These are phyloP conservation scores for Paragorgia papillata DNA, from an alignment of 92 coral and sea anemone genomes.

Conservation along the genomic window DNA sequence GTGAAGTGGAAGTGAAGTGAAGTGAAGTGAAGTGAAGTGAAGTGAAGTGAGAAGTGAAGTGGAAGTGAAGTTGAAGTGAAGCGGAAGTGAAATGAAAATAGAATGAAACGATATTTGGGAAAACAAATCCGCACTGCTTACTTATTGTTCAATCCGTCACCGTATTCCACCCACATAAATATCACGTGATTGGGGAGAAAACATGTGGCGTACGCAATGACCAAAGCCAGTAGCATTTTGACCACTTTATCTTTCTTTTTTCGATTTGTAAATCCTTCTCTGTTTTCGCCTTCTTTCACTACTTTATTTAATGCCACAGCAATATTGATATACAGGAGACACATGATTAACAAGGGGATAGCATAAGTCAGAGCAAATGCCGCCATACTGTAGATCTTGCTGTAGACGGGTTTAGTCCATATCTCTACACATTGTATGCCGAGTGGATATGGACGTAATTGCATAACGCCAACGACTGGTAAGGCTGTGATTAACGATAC, in stretches of 20 bases:
- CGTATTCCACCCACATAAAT: slow-evolving; percentile 78
- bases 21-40: too few species aligned
- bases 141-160: slow-evolving; percentile 63
- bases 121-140: too few species aligned
- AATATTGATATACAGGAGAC: slow-evolving; percentile 75
- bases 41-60: too few species aligned
- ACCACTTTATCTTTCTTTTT: slow-evolving; percentile 80
- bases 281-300: slow-evolving; percentile 88
- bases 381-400: slow-evolving; percentile 60
- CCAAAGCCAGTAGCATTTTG: slow-evolving; percentile 86
- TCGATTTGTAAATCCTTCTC: slow-evolving; percentile 92
- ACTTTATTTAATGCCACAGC: slow-evolving; percentile 83
- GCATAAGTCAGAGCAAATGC: slow-evolving; percentile 88
- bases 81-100: too few species aligned
- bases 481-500: slow-evolving; percentile 85
- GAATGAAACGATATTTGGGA: too few species aligned
- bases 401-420: slow-evolving; percentile 73
- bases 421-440: slow-evolving; percentile 52
- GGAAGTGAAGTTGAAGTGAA: too few species aligned
- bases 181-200: slow-evolving; percentile 80
- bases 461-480: slow-evolving; percentile 82
- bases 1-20: too few species aligned
- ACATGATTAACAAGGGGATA: slow-evolving; percentile 82
- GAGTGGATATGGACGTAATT: not conserved
- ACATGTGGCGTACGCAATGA: slow-evolving; percentile 88